These are phyloP conservation scores for Macaria notata DNA, from an alignment of 2,888 invertebrate species.

Conservation along the genomic window DNA sequence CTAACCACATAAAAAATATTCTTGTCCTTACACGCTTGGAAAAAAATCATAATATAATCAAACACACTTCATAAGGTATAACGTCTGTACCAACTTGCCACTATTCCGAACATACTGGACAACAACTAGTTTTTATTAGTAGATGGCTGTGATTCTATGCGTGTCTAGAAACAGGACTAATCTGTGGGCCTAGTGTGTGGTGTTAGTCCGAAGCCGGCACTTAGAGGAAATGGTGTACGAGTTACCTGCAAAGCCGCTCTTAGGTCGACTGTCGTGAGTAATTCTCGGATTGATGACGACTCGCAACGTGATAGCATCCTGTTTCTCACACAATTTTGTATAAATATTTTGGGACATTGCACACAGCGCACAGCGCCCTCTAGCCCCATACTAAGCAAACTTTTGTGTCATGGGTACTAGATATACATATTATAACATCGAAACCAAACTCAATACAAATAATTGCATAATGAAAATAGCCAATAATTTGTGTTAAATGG, in stretches of 20 bases:
- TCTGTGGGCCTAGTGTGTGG: slow-evolving; percentile 12
- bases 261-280: slow-evolving; percentile 18
- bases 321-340: slow-evolving; percentile 24
- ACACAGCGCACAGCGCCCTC: no score
- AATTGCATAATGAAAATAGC: no score
- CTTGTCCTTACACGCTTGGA: no score
- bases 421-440: no score
- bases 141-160: slow-evolving; percentile 12
- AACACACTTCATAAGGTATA: no score
- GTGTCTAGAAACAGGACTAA: slow-evolving; percentile 23
- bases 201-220: slow-evolving; percentile 26
- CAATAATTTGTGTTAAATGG: no score
- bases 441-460: no score
- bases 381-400: no score
- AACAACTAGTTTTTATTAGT: background rate
- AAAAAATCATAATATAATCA: no score
- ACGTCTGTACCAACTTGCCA: background rate
- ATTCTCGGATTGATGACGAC: slow-evolving; percentile 30
- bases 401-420: no score
- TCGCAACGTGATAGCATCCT: slow-evolving; percentile 19
- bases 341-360: no score
- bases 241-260: slow-evolving; percentile 29
- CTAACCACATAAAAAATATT: no score
- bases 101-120: slow-evolving; percentile 26
- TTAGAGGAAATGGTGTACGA: slow-evolving; percentile 48